Base-by-base conservation (phyloP, 2,113 vertebrate genomes). In the Salvelinus sp. region DNA sequence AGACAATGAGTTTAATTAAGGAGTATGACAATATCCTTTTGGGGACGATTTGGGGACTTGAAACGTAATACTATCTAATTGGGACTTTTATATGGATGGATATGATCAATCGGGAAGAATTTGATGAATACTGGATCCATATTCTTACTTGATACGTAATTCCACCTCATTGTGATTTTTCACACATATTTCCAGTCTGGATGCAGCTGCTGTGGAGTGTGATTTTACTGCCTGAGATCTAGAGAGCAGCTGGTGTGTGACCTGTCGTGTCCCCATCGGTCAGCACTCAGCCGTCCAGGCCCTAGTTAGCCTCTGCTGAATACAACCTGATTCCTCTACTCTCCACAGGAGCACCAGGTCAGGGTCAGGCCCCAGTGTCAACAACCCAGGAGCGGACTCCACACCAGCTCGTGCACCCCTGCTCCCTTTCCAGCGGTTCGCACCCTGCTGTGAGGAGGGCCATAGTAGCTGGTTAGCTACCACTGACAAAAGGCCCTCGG, bases 131-230 rank as follows among this genome's bases (percentile, higher is more conserved):
- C 77, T 44, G 7, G 78, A 47, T 33, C 82, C 69, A 63, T 74
- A 54, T 54, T 54, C 50, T 16, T 14, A 63, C 2, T 60, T 83
- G 80, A 76, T 82, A 66, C 74, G 79, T 90, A 90, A 91, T 91
- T 90, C 89, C 83, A 87, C 84, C 89, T 92, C 91, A 92, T 90
- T 90, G 89, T 88, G 73, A 87, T 87, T 90, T 90, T 91, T 92
- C 90, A 90, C 85, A 90, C 85, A 84, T 83, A 75, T 84, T 72
- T 87, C 76, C 74, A 0, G 71, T 81, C 78, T 70, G 80, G 85
- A 90, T 80, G 76, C 79, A 73, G 77, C 76, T 82, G 38, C 81
- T 90, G 90, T 90, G 86, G 85, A 91, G 86, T 64, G 12, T 0
- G 73, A 73, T 72, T 90, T 87, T 78, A 85, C 50, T 82, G 76